Percentiles rank a stretch among this genome's conserved stretches.
Conservation (phyloP, 2,113 vertebrate species). For the Pimephales promelas region DNA sequence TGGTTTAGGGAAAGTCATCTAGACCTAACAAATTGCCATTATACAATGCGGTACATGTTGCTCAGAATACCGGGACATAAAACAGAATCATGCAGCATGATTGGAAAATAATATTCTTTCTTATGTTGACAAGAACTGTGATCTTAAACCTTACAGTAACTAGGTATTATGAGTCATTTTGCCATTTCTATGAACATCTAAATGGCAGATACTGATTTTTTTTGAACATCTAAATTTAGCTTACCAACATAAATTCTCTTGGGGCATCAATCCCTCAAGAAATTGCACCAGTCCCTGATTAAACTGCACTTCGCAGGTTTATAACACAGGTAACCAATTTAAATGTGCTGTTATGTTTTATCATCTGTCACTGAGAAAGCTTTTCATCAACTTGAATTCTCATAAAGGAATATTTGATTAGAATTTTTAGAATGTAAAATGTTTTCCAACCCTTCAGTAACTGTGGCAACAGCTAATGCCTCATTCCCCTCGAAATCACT, state of each 20-base stretch:
- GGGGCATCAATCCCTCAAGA: neutral
- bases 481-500: neutral
- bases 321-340: no score
- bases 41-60: neutral
- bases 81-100: neutral
- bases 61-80: neutral
- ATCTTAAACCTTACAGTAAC: neutral
- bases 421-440: no score
- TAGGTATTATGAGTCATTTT: neutral
- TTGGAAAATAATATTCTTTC: neutral
- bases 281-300: neutral
- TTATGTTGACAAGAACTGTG: neutral
- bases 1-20: neutral
- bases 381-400: neutral
- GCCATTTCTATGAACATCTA: neutral
- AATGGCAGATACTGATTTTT: neutral
- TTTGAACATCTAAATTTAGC: neutral
- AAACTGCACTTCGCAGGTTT: neutral
- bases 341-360: no score
- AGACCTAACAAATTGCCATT: neutral
- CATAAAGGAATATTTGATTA: no score
- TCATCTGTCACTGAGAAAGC: neutral
- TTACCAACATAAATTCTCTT: neutral
- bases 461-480: neutral
- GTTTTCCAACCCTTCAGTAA: conserved; percentile 8